Evolutionary conservation across 2,797 vertebrate genomes (phyloP), one percentile per base, ranked within the genome.

Genomic region (Anabas testudineus): DNA sequence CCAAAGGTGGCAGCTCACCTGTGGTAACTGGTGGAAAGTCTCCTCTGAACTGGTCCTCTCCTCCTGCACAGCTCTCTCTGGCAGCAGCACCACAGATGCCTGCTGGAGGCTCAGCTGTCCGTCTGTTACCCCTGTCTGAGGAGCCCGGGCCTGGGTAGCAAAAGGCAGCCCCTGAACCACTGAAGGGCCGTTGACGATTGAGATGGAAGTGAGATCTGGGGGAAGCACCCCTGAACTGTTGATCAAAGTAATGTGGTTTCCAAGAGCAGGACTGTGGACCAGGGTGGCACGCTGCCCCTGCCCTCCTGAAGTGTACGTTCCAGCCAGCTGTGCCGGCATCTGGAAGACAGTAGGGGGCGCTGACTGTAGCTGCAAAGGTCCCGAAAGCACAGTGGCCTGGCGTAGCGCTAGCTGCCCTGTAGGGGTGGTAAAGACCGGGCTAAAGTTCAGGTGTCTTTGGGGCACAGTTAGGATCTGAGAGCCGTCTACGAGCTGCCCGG

Each of bases 211-310:
- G 82, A 94, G 86, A 70, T 95, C 93, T 0, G 89, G 75, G 47
- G 90, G 74, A 1, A 95, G 86, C 72, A 94, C 84, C 74, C 88
- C 92, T 2, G 93, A 91, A 61, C 93, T 93, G 88, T 94, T 94
- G 79, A 95, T 95, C 87, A 95, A 72, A 30, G 93, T 94, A n/a
- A 95, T 94, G 87, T 94, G 95, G 87, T 94, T 95, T 54, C 91
- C 92, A n/a, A 94, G 83, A 28, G 92, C 89, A 1, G 93, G 81
- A 58, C 89, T 86, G 81, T 94, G 94, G 72, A 95, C 90, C 72
- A 94, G 78, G 13, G 93, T 87, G 73, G 92, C 73, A 1, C 91
- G 85, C 55, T 87, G 91, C 22, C 87, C 91, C 70, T 88, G 92
- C 48, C 88, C 85, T 28, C 88, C 87, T 15, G 92, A 51, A 2